Percentiles rank a stretch among this genome's conserved stretches.
These are phyloP conservation scores for Dicerorhinus sumatrensis DNA, from an alignment of 2,113 vertebrate genomes.

Conservation along the genomic window DNA sequence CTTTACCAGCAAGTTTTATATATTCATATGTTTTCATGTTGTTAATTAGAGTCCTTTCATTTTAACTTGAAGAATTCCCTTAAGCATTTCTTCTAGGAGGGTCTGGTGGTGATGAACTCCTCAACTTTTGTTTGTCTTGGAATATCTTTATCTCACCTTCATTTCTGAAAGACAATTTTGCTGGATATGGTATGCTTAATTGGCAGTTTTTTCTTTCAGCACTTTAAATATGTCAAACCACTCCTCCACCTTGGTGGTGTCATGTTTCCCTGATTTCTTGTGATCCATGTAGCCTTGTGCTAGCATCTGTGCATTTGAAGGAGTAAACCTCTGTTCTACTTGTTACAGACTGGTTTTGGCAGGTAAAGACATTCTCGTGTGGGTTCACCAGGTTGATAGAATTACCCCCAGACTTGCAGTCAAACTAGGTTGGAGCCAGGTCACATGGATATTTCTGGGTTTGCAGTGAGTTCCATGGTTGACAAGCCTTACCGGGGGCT, in stretches of 20 bases:
- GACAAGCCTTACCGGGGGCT: not conserved
- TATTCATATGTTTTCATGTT: not conserved
- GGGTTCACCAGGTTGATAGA: not conserved
- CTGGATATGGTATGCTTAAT: not conserved
- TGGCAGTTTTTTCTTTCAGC: not conserved
- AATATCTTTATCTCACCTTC: not conserved
- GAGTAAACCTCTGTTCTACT: not conserved
- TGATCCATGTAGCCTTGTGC: not conserved
- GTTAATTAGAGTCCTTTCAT: not conserved
- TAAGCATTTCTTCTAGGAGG: not conserved
- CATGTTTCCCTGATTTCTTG: not conserved
- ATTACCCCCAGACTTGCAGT: not conserved
- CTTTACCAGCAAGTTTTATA: not conserved
- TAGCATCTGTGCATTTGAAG: not conserved
- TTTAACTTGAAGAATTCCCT: not conserved
- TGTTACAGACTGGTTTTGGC: not conserved
- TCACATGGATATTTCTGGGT: not conserved
- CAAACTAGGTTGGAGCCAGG: not conserved
- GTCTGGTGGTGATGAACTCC: not conserved
- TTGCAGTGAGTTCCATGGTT: not conserved
- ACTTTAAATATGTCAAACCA: not conserved
- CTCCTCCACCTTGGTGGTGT: not conserved
- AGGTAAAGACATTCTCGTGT: not conserved
- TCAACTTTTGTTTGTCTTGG: not conserved
- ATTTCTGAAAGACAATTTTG: not conserved